These are phyloP conservation scores for Eriocheir sinensis DNA, from an alignment of 1,140 invertebrate species.

Conservation along the genomic window DNA sequence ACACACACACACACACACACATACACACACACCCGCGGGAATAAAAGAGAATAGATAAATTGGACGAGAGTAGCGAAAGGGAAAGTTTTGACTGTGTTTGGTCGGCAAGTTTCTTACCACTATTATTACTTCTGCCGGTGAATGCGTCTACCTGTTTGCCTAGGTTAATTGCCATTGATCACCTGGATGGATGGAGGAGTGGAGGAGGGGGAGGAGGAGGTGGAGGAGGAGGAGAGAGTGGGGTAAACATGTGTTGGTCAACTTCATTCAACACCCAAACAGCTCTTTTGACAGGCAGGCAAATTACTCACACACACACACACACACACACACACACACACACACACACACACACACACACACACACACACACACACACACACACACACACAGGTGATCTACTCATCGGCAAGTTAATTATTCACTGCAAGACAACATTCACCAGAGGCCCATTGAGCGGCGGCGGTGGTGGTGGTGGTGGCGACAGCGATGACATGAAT, in stretches of 20 bases:
- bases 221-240: not conserved
- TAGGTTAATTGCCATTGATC: constrained; percentile 16
- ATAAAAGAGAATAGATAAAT: not conserved
- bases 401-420: not conserved
- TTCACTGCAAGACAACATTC: not conserved
- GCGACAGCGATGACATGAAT: constrained; percentile 5
- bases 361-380: constrained; percentile 11
- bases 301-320: not conserved
- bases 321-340: not conserved
- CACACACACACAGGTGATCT: constrained; percentile 13
- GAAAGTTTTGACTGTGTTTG: not conserved
- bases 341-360: constrained; percentile 18
- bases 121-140: not conserved
- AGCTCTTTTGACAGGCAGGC: not conserved
- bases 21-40: too few relatives aligned
- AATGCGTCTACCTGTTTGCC: not conserved
- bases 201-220: not conserved
- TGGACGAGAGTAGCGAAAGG: not conserved
- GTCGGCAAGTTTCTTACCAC: not conserved
- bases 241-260: too few relatives aligned
- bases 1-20: too few relatives aligned
- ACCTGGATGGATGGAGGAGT: not conserved
- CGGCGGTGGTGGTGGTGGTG: too few relatives aligned
- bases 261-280: not conserved
- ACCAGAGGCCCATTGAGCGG: not conserved